phyloP scores from a whole-genome alignment of 2,797 vertebrate species.

The Channa striata region DNA sequence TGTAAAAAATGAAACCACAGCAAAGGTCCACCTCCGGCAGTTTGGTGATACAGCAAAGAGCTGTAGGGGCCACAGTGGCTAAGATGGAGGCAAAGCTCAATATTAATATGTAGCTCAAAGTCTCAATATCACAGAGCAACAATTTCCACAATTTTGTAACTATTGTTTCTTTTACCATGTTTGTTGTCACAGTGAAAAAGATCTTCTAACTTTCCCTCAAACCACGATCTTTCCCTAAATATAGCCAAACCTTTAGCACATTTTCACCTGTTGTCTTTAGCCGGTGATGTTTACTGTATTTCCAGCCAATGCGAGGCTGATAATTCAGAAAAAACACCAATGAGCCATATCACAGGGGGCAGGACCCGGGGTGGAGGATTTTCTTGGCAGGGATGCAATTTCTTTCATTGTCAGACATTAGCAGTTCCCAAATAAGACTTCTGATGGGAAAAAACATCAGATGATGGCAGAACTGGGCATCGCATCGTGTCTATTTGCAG shows the following conservation, averaged over 20 bases:
- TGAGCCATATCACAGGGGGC: not conserved
- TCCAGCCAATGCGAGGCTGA: not conserved
- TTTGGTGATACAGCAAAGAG: not conserved
- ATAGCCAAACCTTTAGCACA: too few species aligned
- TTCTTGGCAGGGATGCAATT: conserved; percentile 22
- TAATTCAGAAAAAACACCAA: not conserved
- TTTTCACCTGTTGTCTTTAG: not conserved
- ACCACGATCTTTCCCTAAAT: not conserved
- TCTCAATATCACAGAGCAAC: too few species aligned
- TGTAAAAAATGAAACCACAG: not conserved
- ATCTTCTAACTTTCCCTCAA: not conserved
- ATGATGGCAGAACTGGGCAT: conserved; percentile 13
- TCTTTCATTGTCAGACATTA: conserved; percentile 12
- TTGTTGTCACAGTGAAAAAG: not conserved
- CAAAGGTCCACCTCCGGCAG: not conserved
- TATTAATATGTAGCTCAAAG: too few species aligned
- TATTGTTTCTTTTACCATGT: too few species aligned
- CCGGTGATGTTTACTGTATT: too few species aligned
- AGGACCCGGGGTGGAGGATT: not conserved
- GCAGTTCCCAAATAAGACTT: conserved; percentile 4
- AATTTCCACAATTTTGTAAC: too few species aligned
- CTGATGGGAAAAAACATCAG: not conserved
- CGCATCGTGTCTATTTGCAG: conserved; percentile 13
- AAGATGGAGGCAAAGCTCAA: not conserved
- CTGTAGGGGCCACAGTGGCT: too few species aligned